Percentiles rank a stretch among this genome's conserved stretches.
These are phyloP conservation scores for Sanderia malayensis DNA, from an alignment of 30 jellyfish, hydroid and myxozoan species.

Conservation along the genomic window DNA sequence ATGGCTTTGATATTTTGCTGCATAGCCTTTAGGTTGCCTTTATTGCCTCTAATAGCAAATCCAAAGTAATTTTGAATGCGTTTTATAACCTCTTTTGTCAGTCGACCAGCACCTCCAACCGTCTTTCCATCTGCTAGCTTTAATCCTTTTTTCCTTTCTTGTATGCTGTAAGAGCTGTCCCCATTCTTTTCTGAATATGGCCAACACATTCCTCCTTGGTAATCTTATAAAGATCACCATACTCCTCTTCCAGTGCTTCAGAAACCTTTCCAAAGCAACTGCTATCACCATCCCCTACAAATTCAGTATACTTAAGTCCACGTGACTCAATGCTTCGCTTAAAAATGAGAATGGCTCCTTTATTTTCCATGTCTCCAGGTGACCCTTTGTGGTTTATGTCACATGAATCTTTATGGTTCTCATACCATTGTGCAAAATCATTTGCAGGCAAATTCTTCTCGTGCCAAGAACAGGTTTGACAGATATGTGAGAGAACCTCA, in stretches of 20 bases:
- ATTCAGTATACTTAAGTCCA: neutral
- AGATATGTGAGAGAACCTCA: constrained; percentile 1
- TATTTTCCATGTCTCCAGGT: neutral
- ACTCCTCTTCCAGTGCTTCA: no score
- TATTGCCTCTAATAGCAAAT: constrained; percentile 29
- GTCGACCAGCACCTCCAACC: constrained; percentile 51
- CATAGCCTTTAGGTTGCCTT: constrained; percentile 40
- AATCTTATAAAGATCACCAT: no score
- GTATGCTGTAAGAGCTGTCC: no score
- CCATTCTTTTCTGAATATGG: constrained; percentile 32
- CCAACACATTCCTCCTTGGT: constrained; percentile 48
- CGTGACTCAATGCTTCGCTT: neutral
- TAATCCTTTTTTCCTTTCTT: constrained; percentile 19
- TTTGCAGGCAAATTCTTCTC: neutral
- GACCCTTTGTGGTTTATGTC: constrained; percentile 13
- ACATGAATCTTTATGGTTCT: constrained; percentile 1
- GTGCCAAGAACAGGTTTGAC: neutral
- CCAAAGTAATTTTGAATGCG: constrained; percentile 32
- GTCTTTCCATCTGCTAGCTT: constrained; percentile 45
- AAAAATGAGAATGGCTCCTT: constrained; percentile 3
- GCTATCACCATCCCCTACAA: constrained; percentile 51
- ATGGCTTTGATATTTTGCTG: constrained; percentile 25
- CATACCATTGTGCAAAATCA: constrained; percentile 1
- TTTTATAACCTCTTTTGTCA: constrained; percentile 30
- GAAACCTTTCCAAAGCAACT: no score